A percentile compares a stretch with the other conserved stretches of the same genome.
Conservation (phyloP, 2,113 vertebrate genomes). For the Gallinago media region DNA sequence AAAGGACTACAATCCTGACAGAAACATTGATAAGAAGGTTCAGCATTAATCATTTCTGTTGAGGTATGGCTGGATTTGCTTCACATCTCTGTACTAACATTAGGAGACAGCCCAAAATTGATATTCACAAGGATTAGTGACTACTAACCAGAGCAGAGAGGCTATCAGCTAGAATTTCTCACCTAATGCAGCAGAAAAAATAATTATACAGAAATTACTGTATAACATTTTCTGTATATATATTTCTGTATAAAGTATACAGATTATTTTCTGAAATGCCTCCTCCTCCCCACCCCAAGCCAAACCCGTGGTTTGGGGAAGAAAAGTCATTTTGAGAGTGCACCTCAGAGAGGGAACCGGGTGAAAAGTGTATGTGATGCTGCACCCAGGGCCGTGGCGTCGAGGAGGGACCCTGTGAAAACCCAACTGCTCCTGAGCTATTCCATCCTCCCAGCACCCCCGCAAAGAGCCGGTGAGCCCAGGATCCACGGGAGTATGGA, state of each 20-base stretch:
- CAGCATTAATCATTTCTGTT: neutral
- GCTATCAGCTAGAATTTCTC: neutral
- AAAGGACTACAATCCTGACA: neutral
- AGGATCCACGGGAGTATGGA: neutral
- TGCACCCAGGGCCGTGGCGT: neutral
- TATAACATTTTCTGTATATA: neutral
- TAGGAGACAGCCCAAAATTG: slow-evolving; percentile 1
- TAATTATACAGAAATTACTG: neutral
- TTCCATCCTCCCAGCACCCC: neutral
- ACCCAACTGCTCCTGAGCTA: neutral
- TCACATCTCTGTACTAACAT: neutral
- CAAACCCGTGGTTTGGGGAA: neutral
- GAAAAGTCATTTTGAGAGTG: neutral
- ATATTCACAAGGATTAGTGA: neutral
- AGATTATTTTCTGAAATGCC: neutral
- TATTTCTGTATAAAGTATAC: neutral
- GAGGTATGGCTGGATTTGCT: neutral
- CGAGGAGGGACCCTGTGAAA: neutral
- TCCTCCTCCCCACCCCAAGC: fast-evolving
- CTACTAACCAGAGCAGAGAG: neutral
- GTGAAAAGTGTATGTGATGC: fast-evolving
- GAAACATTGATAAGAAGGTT: neutral
- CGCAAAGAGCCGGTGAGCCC: neutral
- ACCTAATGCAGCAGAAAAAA: neutral
- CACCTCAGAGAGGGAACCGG: neutral